phyloP scores from a whole-genome alignment of 2,113 vertebrate genomes.

The Corythoichthys intestinalis region DNA sequence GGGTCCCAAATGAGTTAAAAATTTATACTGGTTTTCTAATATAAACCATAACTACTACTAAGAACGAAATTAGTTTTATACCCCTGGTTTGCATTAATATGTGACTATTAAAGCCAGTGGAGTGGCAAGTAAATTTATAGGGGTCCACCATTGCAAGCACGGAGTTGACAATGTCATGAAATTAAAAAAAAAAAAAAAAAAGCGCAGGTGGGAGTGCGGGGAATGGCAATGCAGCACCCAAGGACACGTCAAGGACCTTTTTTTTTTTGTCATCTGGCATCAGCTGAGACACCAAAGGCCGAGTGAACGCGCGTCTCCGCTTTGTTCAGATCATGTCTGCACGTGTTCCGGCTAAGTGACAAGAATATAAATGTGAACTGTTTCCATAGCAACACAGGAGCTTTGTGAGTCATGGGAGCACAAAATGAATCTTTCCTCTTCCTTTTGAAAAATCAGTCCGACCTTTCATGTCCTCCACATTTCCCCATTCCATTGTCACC shows the following conservation, averaged over 20 bases:
- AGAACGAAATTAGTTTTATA: too few relatives aligned
- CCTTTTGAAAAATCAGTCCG: neutral
- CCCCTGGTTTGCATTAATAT: too few relatives aligned
- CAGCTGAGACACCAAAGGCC: neutral
- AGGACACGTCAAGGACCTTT: neutral
- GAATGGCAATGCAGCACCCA: neutral
- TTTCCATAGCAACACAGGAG: conserved; percentile 40
- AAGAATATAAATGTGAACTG: conserved; percentile 27
- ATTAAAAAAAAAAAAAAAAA: neutral
- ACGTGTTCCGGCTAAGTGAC: conserved; percentile 7
- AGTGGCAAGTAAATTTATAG: too few relatives aligned
- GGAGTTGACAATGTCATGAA: neutral
- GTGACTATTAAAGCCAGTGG: too few relatives aligned
- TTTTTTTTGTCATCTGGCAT: neutral
- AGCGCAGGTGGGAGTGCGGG: neutral
- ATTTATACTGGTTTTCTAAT: too few relatives aligned
- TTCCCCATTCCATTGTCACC: conserved; percentile 3
- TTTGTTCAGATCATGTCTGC: neutral
- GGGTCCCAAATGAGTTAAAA: too few relatives aligned
- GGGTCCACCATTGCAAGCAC: neutral
- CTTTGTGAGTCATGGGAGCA: conserved; percentile 28
- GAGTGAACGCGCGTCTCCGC: neutral
- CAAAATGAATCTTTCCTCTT: neutral
- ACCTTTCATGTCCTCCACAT: neutral
- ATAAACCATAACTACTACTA: too few relatives aligned